Conservation (phyloP, 2,888 invertebrate species). For the Eupithecia vulgata region DNA sequence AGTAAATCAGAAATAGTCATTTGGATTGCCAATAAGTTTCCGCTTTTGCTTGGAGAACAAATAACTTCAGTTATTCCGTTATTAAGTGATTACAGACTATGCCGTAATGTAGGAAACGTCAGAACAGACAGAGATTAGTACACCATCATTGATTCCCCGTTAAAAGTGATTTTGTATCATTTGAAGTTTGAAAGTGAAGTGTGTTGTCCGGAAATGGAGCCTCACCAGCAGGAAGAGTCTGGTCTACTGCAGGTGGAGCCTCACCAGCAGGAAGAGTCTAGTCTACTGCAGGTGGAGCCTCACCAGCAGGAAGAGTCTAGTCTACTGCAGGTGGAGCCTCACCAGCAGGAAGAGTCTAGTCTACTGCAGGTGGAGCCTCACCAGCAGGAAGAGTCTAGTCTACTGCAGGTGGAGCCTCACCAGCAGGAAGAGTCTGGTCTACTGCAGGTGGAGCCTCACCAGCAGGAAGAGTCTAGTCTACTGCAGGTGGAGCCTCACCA, state of each 20-base stretch:
- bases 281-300: conserved; percentile 52
- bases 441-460: conserved; percentile 47
- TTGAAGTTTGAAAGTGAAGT: background rate
- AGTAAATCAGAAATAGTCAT: background rate
- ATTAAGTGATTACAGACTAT: too few relatives aligned
- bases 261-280: conserved; percentile 47
- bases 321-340: conserved; percentile 53
- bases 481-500: conserved; percentile 42
- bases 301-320: conserved; percentile 48
- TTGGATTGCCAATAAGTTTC: too few relatives aligned
- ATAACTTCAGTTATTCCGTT: too few relatives aligned
- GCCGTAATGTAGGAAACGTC: too few relatives aligned
- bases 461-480: conserved; percentile 57
- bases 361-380: conserved; percentile 52
- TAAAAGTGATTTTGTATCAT: background rate
- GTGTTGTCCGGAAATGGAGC: conserved; percentile 35
- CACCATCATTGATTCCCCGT: background rate
- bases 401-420: conserved; percentile 50
- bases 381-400: conserved; percentile 51
- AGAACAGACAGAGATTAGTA: background rate
- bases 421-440: conserved; percentile 54
- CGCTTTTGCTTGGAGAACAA: too few relatives aligned
- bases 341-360: conserved; percentile 48
- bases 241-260: conserved; percentile 53
- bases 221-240: conserved; percentile 45